A percentile compares a stretch with the other conserved stretches of the same genome.
Evolutionary conservation across 1,140 invertebrate species (phyloP).

Genomic region (Matsumurasca onukii): DNA sequence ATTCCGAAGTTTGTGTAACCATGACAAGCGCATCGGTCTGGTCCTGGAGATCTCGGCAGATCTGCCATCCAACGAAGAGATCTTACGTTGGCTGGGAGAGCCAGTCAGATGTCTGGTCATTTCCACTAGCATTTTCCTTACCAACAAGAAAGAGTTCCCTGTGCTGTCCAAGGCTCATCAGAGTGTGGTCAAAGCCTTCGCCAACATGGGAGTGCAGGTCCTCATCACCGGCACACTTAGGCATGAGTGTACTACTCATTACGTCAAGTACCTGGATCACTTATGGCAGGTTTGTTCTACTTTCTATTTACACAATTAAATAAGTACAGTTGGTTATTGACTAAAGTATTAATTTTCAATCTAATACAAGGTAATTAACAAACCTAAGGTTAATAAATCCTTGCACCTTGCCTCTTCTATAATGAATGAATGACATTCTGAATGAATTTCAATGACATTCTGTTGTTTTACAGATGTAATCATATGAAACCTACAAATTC

Average conservation of each 20-base stretch:
- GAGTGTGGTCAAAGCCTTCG: constrained; percentile 64
- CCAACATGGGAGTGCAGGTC: constrained; percentile 71
- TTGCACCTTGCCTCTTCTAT: too few relatives aligned
- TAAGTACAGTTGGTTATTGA: too few relatives aligned
- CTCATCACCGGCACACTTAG: constrained; percentile 73
- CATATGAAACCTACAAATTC: too few relatives aligned
- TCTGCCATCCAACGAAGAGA: constrained; percentile 54
- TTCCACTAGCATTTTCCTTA: constrained; percentile 77
- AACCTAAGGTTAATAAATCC: too few relatives aligned
- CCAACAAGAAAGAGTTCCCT: constrained; percentile 82
- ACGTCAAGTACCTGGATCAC: constrained; percentile 85
- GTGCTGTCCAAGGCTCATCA: constrained; percentile 88
- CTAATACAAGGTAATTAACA: too few relatives aligned
- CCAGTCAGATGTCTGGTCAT: constrained; percentile 87
- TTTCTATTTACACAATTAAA: too few relatives aligned
- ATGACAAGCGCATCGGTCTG: constrained; percentile 73
- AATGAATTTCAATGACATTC: too few relatives aligned
- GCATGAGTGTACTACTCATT: constrained; percentile 65
- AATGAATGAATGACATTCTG: too few relatives aligned
- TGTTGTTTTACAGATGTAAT: too few relatives aligned
- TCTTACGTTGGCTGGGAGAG: constrained; percentile 54
- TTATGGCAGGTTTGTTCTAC: constrained; percentile 72
- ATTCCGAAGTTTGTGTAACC: constrained; percentile 74
- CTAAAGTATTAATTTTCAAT: too few relatives aligned
- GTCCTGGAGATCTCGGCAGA: constrained; percentile 64